Conservation (phyloP, 92 coral and sea anemone species). For the Nematostella vectensis region DNA sequence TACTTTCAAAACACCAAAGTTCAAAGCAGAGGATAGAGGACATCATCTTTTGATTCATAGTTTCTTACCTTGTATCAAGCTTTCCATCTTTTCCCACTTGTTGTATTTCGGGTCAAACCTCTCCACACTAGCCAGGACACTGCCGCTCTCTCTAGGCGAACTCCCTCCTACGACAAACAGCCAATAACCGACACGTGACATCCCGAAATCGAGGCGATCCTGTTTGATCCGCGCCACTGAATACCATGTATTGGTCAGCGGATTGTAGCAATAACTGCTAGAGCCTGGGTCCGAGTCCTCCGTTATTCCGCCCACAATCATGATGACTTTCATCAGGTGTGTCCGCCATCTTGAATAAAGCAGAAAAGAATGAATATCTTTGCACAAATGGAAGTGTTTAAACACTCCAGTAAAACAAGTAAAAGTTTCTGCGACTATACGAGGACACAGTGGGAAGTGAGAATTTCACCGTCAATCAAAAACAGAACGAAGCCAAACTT, state of each 20-base stretch:
- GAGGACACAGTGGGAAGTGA: too few relatives aligned
- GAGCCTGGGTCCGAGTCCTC: slow-evolving; percentile 35
- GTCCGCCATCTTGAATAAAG: slow-evolving; percentile 69
- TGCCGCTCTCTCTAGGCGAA: slow-evolving; percentile 38
- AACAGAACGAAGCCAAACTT: too few relatives aligned
- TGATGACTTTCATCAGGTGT: slow-evolving; percentile 46
- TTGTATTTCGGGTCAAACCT: slow-evolving; percentile 70
- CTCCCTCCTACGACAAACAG: slow-evolving; percentile 59
- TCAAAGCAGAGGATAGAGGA: too few relatives aligned
- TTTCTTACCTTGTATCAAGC: slow-evolving; percentile 24
- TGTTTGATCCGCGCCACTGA: slow-evolving; percentile 53
- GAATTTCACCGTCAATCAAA: too few relatives aligned
- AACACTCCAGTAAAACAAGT: not conserved
- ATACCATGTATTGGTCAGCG: slow-evolving; percentile 73
- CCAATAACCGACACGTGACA: slow-evolving; percentile 51
- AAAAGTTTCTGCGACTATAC: not conserved
- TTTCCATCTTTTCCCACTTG: slow-evolving; percentile 54
- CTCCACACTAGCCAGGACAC: slow-evolving; percentile 54
- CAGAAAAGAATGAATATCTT: too few relatives aligned
- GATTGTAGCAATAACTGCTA: slow-evolving; percentile 68
- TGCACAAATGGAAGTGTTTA: not conserved
- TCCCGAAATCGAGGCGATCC: slow-evolving; percentile 65
- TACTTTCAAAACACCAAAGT: too few relatives aligned
- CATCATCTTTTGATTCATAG: too few relatives aligned
- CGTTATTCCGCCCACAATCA: slow-evolving; percentile 65